Conservation (phyloP, 2,797 vertebrate species). For the Poeciliopsis turneri region DNA sequence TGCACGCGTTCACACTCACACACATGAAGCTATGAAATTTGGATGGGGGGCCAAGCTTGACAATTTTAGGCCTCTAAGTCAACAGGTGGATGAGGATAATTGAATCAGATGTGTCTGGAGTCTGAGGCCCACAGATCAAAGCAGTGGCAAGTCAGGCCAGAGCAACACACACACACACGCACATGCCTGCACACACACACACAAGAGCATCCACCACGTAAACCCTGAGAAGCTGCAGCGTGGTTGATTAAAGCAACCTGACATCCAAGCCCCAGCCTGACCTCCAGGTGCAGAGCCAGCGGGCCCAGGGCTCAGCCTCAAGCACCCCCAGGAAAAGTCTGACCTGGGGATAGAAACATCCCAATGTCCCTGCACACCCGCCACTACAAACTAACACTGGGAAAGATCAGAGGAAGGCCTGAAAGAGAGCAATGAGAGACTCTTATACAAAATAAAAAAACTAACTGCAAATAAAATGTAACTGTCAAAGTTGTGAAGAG, state of each 20-base stretch:
- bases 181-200: slow-evolving; percentile 14
- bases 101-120: slow-evolving; percentile 84
- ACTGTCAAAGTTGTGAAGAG: slow-evolving; percentile 35
- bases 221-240: slow-evolving; percentile 69
- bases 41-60: slow-evolving; percentile 65
- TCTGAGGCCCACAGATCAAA: slow-evolving; percentile 82
- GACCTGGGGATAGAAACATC: slow-evolving; percentile 69
- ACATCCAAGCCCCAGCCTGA: slow-evolving; percentile 73
- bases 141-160: slow-evolving; percentile 70
- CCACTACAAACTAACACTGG: slow-evolving; percentile 50
- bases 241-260: slow-evolving; percentile 79
- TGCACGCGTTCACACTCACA: slow-evolving; percentile 19
- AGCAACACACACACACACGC: slow-evolving; percentile 46
- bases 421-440: slow-evolving; percentile 8
- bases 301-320: slow-evolving; percentile 58
- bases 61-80: slow-evolving; percentile 81
- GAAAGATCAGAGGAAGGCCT: slow-evolving; percentile 49
- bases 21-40: slow-evolving; percentile 61
- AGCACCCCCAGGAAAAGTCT: slow-evolving; percentile 63
- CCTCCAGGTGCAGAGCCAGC: slow-evolving; percentile 78
- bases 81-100: slow-evolving; percentile 87
- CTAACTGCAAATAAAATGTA: slow-evolving; percentile 37
- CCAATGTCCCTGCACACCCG: slow-evolving; percentile 40
- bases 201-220: slow-evolving; percentile 65
- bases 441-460: slow-evolving; percentile 17